Base-by-base conservation (phyloP, 1,140 invertebrate species). In the Dufourea novaeangliae region DNA sequence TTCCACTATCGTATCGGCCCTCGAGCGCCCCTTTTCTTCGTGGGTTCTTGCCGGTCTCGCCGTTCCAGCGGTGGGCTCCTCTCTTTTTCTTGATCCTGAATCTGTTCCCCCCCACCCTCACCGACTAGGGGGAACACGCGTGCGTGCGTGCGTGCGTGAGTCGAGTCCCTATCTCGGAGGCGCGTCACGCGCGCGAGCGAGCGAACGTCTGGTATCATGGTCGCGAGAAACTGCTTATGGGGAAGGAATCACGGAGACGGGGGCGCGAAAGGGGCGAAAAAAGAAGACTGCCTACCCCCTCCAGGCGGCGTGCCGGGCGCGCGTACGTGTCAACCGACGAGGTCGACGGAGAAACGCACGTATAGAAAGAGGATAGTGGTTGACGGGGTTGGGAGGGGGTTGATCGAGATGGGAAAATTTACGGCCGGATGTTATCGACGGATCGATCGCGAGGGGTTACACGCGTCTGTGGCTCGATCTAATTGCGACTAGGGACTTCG, bases 121-220 rank as follows among this genome's bases (percentile, higher is more conserved):
- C 89, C 78, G 79, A 37, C 79, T 62, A 85, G 73, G 83, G 71
- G 70, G 50, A 78, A 20, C 77, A 50, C 57, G 70, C 56, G 56
- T 67, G 74, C 79, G 44, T 74, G 44, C 57, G 68, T 34, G 29
- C 29, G 73, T 66, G 75, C 74, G 74, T 72, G 70, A 67, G 62
- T 80, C 79, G 56, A 27, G 78, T 62, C 67, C n/a, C 66, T 81
- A 89, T 89, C 86, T 85, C 52, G 34, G 68, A 89, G 85, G 85
- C 85, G 82, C 84, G 84, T 88, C 86, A 87, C 83, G 83, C 72
- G 63, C 87, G 64, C 79, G 50, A 57, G 68, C 3, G 34, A 37
- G 34, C 34, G 34, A 37, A 37, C n/a, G n/a, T 27, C 72, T 76
- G 73, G 80, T 78, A 76, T 20, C 74, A 56, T 20, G 41, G 50